phyloP scores from a whole-genome alignment of 2,797 vertebrate genomes.

The Vipera ursinii region DNA sequence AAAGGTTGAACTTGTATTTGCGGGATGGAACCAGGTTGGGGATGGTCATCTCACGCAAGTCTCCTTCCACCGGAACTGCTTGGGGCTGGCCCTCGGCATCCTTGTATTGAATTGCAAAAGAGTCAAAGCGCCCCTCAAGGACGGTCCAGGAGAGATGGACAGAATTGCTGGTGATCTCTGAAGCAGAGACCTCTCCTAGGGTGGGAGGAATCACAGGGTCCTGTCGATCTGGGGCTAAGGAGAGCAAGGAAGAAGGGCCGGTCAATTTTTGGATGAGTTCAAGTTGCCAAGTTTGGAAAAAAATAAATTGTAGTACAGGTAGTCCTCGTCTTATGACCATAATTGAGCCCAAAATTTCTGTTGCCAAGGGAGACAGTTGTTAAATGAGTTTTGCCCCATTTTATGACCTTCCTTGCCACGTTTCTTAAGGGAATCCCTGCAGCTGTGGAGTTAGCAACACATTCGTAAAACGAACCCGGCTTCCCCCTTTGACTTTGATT shows the following conservation, averaged over 20 bases:
- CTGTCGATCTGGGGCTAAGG: background rate
- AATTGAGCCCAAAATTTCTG: background rate
- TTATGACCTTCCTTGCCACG: background rate
- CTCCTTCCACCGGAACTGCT: conserved; percentile 2
- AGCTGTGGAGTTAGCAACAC: background rate
- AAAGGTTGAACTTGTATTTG: conserved; percentile 60
- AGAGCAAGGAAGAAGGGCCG: background rate
- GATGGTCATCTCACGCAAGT: background rate
- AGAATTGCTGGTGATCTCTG: conserved; percentile 18
- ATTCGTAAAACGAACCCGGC: background rate
- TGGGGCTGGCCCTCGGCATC: conserved; percentile 38
- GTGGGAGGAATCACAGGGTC: conserved; percentile 2
- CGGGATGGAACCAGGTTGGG: conserved; percentile 26
- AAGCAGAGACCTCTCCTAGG: conserved; percentile 45
- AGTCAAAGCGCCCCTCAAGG: conserved; percentile 52
- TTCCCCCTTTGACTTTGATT: background rate
- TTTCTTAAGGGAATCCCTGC: background rate
- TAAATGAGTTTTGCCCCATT: background rate
- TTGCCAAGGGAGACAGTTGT: background rate
- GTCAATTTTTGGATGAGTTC: background rate
- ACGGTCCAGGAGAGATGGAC: conserved; percentile 37
- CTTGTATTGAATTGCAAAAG: conserved; percentile 61
- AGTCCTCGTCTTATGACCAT: background rate
- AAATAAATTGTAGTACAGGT: accelerated
- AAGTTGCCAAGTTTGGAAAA: background rate